Percentiles rank a stretch among this genome's conserved stretches.
Conservation (phyloP, 1,140 invertebrate species). For the Epicauta chinensis region DNA sequence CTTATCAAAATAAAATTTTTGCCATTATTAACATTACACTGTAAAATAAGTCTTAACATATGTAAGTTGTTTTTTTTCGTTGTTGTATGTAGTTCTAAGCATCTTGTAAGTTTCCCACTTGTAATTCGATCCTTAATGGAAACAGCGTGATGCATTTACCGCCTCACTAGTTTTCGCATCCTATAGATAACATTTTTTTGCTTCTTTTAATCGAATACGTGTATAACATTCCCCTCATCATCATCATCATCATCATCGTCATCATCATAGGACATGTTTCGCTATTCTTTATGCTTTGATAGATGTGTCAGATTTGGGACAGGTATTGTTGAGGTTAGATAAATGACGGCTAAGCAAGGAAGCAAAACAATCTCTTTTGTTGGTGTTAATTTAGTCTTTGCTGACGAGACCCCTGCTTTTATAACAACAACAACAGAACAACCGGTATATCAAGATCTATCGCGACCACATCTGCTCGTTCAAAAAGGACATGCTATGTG, state of each 20-base stretch:
- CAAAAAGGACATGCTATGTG: constrained; percentile 4
- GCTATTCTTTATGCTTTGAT: constrained; percentile 45
- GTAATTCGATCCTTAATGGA: too few relatives aligned
- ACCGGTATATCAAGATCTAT: constrained; percentile 17
- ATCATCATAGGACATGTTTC: too few relatives aligned
- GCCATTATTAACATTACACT: too few relatives aligned
- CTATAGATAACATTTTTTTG: constrained; percentile 2
- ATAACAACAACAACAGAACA: constrained; percentile 3
- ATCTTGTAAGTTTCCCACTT: too few relatives aligned
- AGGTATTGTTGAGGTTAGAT: constrained; percentile 49
- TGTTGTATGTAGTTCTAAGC: too few relatives aligned
- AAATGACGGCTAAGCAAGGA: constrained; percentile 49
- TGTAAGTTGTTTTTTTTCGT: too few relatives aligned
- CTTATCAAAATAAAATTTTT: too few relatives aligned
- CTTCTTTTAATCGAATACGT: constrained; percentile 8
- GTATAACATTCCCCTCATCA: constrained; percentile 1
- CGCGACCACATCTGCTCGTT: constrained; percentile 14
- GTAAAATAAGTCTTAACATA: too few relatives aligned
- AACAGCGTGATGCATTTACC: too few relatives aligned
- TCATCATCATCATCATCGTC: not conserved
- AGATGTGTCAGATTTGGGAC: constrained; percentile 51
- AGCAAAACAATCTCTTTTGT: constrained; percentile 52
- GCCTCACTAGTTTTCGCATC: too few relatives aligned
- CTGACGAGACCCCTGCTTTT: constrained; percentile 7
- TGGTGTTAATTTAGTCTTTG: constrained; percentile 41